phyloP scores from a whole-genome alignment of 1,140 invertebrate genomes.

The Tetraneura akinire region DNA sequence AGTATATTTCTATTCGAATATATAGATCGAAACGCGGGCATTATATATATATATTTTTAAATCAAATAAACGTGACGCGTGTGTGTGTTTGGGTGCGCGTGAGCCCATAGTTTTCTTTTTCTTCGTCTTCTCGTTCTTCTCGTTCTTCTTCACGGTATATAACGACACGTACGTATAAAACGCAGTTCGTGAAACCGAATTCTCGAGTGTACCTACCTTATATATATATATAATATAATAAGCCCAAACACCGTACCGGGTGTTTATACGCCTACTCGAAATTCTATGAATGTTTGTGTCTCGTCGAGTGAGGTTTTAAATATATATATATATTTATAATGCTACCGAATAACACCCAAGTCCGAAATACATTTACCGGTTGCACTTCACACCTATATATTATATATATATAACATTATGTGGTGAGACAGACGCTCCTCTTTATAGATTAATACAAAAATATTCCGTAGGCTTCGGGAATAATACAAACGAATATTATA shows the following conservation, averaged over 20 bases:
- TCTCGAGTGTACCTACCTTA: too few relatives aligned
- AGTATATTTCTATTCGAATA: too few relatives aligned
- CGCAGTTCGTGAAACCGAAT: neutral
- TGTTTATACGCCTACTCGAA: constrained; percentile 46
- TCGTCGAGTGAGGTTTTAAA: constrained; percentile 31
- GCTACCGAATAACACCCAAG: constrained; percentile 43
- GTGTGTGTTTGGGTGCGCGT: too few relatives aligned
- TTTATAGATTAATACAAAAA: neutral
- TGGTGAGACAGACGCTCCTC: constrained; percentile 14
- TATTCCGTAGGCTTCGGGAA: neutral
- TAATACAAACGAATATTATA: too few relatives aligned
- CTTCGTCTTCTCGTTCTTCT: too few relatives aligned
- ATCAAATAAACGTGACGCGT: neutral
- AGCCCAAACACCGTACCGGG: neutral
- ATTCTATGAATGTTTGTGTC: constrained; percentile 41
- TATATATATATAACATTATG: neutral
- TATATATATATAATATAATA: constrained; percentile 30
- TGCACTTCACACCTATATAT: constrained; percentile 37
- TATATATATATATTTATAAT: neutral
- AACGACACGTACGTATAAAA: neutral
- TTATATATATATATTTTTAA: too few relatives aligned
- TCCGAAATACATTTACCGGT: constrained; percentile 39
- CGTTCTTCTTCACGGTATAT: neutral
- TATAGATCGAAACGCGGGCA: too few relatives aligned
- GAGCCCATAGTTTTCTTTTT: constrained; percentile 10